These are phyloP conservation scores for Indicator maculatus DNA, from an alignment of 2,113 vertebrate genomes.

Conservation along the genomic window DNA sequence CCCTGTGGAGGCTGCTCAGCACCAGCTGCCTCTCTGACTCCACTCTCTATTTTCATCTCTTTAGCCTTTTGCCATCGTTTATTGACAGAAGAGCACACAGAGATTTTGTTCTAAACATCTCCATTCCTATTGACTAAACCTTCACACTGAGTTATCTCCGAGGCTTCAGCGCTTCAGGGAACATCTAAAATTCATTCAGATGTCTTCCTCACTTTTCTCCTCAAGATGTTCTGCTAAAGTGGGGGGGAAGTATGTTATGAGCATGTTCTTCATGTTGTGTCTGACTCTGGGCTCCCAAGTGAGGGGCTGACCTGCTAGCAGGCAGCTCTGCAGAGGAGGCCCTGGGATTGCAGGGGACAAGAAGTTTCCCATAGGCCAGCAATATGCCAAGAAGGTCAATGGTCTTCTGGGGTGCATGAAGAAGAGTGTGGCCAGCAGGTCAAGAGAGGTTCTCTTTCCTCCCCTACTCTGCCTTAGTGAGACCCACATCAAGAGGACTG, in stretches of 20 bases:
- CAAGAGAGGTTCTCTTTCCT: no score
- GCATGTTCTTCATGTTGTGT: background rate
- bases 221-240: background rate
- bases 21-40: background rate
- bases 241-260: no score
- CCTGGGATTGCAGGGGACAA: no score
- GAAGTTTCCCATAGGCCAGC: no score
- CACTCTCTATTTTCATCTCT: conserved; percentile 4
- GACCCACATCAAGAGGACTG: no score
- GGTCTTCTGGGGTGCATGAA: no score
- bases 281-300: no score
- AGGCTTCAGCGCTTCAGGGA: conserved; percentile 23
- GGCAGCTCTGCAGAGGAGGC: no score
- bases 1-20: background rate
- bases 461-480: no score
- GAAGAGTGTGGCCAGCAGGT: no score
- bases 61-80: conserved; percentile 47
- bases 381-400: no score
- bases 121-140: conserved; percentile 61
- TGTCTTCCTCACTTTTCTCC: background rate
- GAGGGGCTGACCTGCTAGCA: no score
- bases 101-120: conserved; percentile 50
- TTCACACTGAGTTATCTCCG: conserved; percentile 57
- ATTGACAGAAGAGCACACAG: conserved; percentile 35
- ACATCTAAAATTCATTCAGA: conserved; percentile 36